A percentile compares a stretch with the other conserved stretches of the same genome.
phyloP scores from a whole-genome alignment of 2,113 vertebrate species.

The Panthera tigris region DNA sequence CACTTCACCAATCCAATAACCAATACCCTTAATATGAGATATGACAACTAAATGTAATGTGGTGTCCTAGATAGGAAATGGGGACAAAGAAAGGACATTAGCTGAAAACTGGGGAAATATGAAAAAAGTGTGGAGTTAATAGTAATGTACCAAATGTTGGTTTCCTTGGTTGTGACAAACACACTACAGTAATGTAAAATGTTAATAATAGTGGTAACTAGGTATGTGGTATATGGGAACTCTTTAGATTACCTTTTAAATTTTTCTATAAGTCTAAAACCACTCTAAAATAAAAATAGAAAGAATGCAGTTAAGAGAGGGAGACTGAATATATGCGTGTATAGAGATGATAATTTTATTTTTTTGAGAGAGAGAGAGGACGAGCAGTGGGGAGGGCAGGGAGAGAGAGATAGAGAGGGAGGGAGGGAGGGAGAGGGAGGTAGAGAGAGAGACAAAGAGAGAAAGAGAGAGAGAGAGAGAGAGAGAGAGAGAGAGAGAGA shows the following conservation, averaged over 20 bases:
- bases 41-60: slow-evolving; percentile 10
- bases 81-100: neutral
- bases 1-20: neutral
- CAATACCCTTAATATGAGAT: slow-evolving; percentile 38
- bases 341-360: neutral
- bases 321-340: neutral
- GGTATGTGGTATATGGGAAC: neutral
- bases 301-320: neutral
- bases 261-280: slow-evolving; percentile 35
- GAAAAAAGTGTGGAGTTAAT: neutral
- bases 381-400: too few relatives aligned
- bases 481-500: too few relatives aligned
- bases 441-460: too few relatives aligned
- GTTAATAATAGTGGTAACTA: neutral
- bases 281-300: slow-evolving; percentile 8
- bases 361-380: too few relatives aligned
- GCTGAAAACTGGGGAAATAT: neutral
- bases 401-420: too few relatives aligned
- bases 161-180: slow-evolving; percentile 1
- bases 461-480: too few relatives aligned
- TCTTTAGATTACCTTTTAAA: neutral
- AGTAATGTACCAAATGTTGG: neutral
- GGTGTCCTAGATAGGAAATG: neutral
- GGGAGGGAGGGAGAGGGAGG: too few relatives aligned
- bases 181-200: neutral